A percentile compares a stretch with the other conserved stretches of the same genome.
Evolutionary conservation across 1,140 invertebrate species (phyloP).

Genomic region (Coptotermes formosanus): DNA sequence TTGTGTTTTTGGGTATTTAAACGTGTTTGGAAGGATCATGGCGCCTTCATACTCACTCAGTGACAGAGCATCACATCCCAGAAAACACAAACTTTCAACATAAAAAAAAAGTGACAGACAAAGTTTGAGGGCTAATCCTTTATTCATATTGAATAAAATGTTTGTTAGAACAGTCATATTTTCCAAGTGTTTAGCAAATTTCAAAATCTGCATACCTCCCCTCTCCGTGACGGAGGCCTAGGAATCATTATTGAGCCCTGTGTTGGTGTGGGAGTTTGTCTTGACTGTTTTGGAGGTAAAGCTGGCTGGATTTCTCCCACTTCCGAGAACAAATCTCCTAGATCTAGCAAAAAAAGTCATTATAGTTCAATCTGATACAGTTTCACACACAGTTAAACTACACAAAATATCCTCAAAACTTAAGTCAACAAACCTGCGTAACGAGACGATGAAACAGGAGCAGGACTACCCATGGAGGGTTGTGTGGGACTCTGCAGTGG

Average conservation of each 20-base stretch:
- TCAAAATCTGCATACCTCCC: conserved; percentile 18
- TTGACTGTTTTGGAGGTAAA: conserved; percentile 61
- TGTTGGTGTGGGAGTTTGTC: conserved; percentile 55
- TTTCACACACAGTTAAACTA: too few relatives aligned
- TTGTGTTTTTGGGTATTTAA: too few relatives aligned
- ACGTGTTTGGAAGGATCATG: too few relatives aligned
- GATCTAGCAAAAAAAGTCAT: conserved; percentile 51
- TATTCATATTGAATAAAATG: too few relatives aligned
- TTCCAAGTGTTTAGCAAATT: background rate
- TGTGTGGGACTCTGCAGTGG: conserved; percentile 68
- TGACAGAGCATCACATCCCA: too few relatives aligned
- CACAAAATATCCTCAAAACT: too few relatives aligned
- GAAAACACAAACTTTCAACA: too few relatives aligned
- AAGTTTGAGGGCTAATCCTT: too few relatives aligned
- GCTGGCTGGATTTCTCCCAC: conserved; percentile 71
- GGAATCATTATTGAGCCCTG: conserved; percentile 62
- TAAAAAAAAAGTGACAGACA: too few relatives aligned
- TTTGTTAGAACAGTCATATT: too few relatives aligned
- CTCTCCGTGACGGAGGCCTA: conserved; percentile 48
- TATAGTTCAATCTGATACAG: too few relatives aligned
- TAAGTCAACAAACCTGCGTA: conserved; percentile 45
- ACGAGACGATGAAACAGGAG: conserved; percentile 56
- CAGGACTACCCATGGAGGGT: conserved; percentile 39
- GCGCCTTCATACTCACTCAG: too few relatives aligned
- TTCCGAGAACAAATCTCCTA: conserved; percentile 80